Evolutionary conservation across 2,797 vertebrate genomes (phyloP), one percentile per base, ranked within the genome.

Genomic region (Pachyuromys duprasi): DNA sequence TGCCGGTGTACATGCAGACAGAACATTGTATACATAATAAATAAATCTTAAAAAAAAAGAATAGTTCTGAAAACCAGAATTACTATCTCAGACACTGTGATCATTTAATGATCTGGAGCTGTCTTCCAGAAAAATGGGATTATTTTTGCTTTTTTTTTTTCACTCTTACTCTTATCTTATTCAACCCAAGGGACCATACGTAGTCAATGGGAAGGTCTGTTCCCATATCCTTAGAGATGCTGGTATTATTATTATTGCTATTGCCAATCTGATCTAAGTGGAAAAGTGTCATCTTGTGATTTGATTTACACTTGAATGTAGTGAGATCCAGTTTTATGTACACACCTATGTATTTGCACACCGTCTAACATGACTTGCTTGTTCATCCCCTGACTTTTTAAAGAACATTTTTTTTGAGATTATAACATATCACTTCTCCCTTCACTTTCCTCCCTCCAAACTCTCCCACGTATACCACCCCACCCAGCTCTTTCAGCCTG

Each of bases 11-110:
- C n/a, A n/a, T n/a, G n/a, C n/a, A n/a, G n/a, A n/a, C n/a, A n/a
- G n/a, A n/a, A n/a, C n/a, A n/a, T n/a, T n/a, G n/a, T n/a, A n/a
- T n/a, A n/a, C n/a, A n/a, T n/a, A n/a, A n/a, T n/a, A n/a, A n/a
- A n/a, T n/a, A n/a, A n/a, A n/a, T n/a, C n/a, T n/a, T n/a, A n/a
- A n/a, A n/a, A n/a, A n/a, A n/a, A n/a, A n/a, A 93, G 42, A 74
- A 28, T 18, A 80, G 26, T 33, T 62, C 17, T 13, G 42, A 17
- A 78, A 89, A 63, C 28, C 28, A 67, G n/a, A 79, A 69, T 75
- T 94, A 88, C 65, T 93, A 81, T 95, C 91, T 79, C 39, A 72
- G 62, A 78, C n/a, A 57, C 11, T 55, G 7, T 28, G 42, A 63
- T n/a, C 22, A 72, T 39, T 79, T 57, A 65, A 12, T 80, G 72